Evolutionary conservation across 1,140 invertebrate species (phyloP).

Genomic region (Armadillidium nasatum): DNA sequence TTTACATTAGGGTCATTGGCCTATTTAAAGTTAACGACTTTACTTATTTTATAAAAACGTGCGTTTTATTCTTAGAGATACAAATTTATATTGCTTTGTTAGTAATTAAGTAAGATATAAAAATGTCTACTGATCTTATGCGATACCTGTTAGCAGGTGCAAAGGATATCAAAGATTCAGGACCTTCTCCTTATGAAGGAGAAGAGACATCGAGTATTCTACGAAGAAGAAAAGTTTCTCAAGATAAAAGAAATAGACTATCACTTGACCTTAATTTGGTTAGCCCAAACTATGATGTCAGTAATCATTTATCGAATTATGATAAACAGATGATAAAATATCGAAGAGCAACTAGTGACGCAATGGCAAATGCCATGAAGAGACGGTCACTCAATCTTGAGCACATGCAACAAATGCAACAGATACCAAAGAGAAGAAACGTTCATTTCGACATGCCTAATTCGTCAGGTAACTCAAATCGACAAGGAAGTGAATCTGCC

Average conservation of each 20-base stretch:
- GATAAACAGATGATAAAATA: not conserved
- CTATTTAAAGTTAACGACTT: not conserved
- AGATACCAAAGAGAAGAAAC: not conserved
- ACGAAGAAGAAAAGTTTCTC: not conserved
- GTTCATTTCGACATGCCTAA: not conserved
- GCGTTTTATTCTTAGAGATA: no score
- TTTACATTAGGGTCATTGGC: not conserved
- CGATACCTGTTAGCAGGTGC: not conserved
- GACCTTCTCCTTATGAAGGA: constrained; percentile 2
- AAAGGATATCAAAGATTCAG: not conserved
- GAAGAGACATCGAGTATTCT: not conserved
- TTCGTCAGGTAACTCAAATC: not conserved
- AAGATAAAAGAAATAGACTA: not conserved
- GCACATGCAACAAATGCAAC: not conserved
- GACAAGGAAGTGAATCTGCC: not conserved
- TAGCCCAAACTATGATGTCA: not conserved
- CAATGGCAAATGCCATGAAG: not conserved
- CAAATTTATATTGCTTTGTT: not conserved
- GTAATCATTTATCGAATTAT: not conserved
- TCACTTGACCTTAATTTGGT: not conserved
- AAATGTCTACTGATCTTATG: constrained; percentile 1
- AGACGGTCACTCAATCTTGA: not conserved
- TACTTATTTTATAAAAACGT: not conserved
- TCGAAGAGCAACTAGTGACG: not conserved
- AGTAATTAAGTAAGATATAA: not conserved